A percentile compares a stretch with the other conserved stretches of the same genome.
Evolutionary conservation across 2,888 invertebrate genomes (phyloP).

Genomic region (Amphipyra tragopoginis): DNA sequence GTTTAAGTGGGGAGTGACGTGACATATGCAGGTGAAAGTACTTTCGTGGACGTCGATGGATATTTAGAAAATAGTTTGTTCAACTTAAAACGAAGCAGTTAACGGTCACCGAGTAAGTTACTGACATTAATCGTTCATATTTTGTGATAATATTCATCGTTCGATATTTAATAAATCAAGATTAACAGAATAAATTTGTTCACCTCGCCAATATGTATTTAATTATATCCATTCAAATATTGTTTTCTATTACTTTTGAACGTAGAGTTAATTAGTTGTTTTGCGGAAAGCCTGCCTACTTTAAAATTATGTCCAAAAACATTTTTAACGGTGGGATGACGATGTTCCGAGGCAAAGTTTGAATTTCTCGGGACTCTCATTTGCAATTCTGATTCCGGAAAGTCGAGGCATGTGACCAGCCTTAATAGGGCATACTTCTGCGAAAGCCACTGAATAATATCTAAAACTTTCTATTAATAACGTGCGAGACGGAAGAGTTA

Average conservation of each 20-base stretch:
- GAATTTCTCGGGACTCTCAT: slow-evolving; percentile 41
- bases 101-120: slow-evolving; percentile 14
- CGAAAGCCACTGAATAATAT: slow-evolving; percentile 21
- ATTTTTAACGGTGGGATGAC: slow-evolving; percentile 9
- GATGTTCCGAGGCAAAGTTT: slow-evolving; percentile 12
- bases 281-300: neutral
- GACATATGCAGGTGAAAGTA: slow-evolving; percentile 12
- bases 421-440: slow-evolving; percentile 31
- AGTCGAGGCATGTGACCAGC: slow-evolving; percentile 15
- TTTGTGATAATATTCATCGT: slow-evolving; percentile 5
- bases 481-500: slow-evolving; percentile 7
- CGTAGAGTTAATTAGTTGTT: neutral
- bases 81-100: slow-evolving; percentile 13
- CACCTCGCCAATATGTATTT: neutral
- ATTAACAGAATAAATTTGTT: neutral
- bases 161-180: neutral
- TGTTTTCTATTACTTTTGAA: neutral
- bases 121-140: slow-evolving; percentile 8
- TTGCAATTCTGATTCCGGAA: slow-evolving; percentile 46
- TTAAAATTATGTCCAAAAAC: neutral
- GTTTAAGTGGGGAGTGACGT: slow-evolving; percentile 1
- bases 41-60: slow-evolving; percentile 1
- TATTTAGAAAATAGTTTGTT: slow-evolving; percentile 9
- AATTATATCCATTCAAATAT: neutral
- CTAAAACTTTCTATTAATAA: slow-evolving; percentile 35